These are phyloP conservation scores for Vesta saturnalis DNA, from an alignment of 2,888 invertebrate species.

Conservation along the genomic window DNA sequence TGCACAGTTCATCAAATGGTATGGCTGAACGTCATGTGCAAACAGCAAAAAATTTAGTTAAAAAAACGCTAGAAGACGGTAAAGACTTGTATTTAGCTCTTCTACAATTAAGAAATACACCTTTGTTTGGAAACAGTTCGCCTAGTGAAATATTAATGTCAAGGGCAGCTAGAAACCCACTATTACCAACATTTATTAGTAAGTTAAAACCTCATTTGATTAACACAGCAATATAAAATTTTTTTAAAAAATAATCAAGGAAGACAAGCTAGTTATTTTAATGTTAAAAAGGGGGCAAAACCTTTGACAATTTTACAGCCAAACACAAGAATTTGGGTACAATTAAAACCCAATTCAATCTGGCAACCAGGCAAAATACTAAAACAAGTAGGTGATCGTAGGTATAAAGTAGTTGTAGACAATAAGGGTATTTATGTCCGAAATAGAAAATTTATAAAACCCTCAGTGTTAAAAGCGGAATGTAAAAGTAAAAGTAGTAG, in stretches of 20 bases:
- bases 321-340: not conserved
- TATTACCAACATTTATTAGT: not conserved
- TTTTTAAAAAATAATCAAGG: not conserved
- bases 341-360: not conserved
- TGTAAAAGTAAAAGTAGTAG: too few species aligned
- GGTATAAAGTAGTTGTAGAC: conserved; percentile 10
- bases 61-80: not conserved
- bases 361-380: not conserved
- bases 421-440: conserved; percentile 6
- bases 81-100: conserved; percentile 21
- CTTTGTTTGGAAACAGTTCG: conserved; percentile 5
- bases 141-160: conserved; percentile 16
- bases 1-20: conserved; percentile 21
- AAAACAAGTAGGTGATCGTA: not conserved
- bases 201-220: conserved; percentile 2
- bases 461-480: not conserved
- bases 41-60: too few species aligned
- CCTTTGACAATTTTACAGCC: not conserved
- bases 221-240: not conserved
- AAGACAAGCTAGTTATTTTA: not conserved
- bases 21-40: conserved; percentile 17
- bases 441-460: conserved; percentile 1
- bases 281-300: not conserved
- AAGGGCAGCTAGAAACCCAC: not conserved
- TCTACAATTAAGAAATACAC: conserved; percentile 21